Base-by-base conservation (phyloP, 2,797 vertebrate species). In the Scleropages formosus region DNA sequence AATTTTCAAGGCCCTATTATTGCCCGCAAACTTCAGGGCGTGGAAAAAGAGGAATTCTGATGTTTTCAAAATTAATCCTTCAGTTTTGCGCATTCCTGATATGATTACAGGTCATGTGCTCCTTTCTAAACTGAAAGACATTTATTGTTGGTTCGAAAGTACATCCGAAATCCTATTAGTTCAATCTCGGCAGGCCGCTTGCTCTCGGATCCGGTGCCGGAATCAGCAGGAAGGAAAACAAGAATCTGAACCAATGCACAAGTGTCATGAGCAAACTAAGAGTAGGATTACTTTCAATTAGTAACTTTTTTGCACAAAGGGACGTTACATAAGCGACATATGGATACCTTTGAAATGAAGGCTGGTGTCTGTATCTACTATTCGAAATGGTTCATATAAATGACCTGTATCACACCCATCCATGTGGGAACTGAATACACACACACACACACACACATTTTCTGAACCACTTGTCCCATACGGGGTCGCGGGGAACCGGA, bases 61-160 rank as follows among this genome's bases (percentile, higher is more conserved):
- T 78, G 82, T 89, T 88, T 88, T 78, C 59, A 68, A 76, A 80
- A 78, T 85, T 92, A 90, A 92, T 91, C 89, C 83, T 75, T 83
- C 81, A 77, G 59, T 80, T 73, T 85, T 84, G 85, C 84, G 90
- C 87, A 92, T 91, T 92, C 89, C 82, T 51, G 24, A 79, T 78
- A 80, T 84, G 87, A 89, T 84, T 80, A 85, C 84, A 46, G 80
- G 83, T 87, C 87, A 88, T 85, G 84, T 87, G 89, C 74, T 82
- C 68, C 78, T 81, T 73, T 72, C 15, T 8, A 39, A 20, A 75
- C 77, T 80, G 77, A 49, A 74, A 59, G 12, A 4, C 31, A n/a
- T 63, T 74, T 49, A 59, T 74, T 70, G 47, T 11, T 4, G 44
- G 8, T 15, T 16, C 18, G 16, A 18, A 61, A 18, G 15, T 8